Evolutionary conservation across 2,888 invertebrate species (phyloP).

Genomic region (Cephus sareptanus): DNA sequence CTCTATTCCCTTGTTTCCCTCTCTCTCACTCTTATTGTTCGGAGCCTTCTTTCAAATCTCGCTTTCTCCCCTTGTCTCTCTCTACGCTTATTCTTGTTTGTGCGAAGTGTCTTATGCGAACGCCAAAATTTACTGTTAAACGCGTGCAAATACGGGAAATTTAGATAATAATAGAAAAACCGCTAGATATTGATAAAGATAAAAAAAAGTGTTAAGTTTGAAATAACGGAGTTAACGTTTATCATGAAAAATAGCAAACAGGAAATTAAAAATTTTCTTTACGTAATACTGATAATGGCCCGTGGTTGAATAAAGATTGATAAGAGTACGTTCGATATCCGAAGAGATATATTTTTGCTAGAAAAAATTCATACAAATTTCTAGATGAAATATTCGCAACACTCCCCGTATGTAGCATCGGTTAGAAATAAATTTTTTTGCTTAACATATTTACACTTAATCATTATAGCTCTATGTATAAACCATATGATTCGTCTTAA

Average conservation of each 20-base stretch:
- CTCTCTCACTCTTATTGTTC: not conserved
- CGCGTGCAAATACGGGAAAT: not conserved
- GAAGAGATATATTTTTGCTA: not conserved
- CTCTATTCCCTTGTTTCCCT: not conserved
- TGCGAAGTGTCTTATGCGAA: not conserved
- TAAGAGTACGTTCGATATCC: slow-evolving; percentile 17
- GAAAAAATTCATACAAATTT: not conserved
- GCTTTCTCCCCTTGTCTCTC: not conserved
- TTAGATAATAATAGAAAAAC: not conserved
- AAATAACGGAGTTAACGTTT: not conserved
- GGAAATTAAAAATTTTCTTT: not conserved
- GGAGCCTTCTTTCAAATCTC: not conserved
- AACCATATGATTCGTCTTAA: not conserved
- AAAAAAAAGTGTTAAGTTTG: not conserved
- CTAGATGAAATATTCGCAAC: not conserved
- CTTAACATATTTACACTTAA: not conserved
- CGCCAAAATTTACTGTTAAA: not conserved
- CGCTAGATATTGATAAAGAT: too few species aligned
- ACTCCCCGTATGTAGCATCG: not conserved
- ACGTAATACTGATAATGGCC: not conserved
- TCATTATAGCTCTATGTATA: not conserved
- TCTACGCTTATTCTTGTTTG: not conserved
- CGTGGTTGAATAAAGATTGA: slow-evolving; percentile 15
- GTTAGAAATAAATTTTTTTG: not conserved
- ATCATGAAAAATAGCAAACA: not conserved